phyloP scores from a whole-genome alignment of 2,888 invertebrate genomes.

The Brenthis ino region DNA sequence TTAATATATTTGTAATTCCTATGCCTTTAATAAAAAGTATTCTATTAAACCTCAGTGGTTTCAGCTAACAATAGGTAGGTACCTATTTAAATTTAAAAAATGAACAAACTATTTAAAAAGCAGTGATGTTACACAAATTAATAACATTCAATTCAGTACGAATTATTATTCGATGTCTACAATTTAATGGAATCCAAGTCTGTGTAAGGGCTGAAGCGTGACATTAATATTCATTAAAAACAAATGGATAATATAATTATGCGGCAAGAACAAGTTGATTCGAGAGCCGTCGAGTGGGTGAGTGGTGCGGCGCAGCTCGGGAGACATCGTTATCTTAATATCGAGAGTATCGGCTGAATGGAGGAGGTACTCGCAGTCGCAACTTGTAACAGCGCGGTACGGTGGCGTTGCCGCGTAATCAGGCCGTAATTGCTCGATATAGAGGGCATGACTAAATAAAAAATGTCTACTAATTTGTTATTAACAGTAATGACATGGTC shows the following conservation, averaged over 20 bases:
- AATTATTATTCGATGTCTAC: conserved; percentile 33
- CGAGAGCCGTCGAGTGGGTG: conserved; percentile 67
- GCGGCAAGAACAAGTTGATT: conserved; percentile 69
- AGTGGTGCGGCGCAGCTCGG: conserved; percentile 58
- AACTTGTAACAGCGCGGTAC: conserved; percentile 31
- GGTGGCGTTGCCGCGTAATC: conserved; percentile 56
- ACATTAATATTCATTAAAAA: conserved; percentile 78
- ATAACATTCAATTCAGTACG: conserved; percentile 9
- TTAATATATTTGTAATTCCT: no score
- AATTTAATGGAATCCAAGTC: conserved; percentile 52
- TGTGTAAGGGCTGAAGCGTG: conserved; percentile 48
- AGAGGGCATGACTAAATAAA: no score
- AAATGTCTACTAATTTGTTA: no score
- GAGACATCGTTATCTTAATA: conserved; percentile 73
- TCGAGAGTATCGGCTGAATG: conserved; percentile 54
- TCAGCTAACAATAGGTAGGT: no score
- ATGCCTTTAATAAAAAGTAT: not conserved
- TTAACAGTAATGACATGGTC: no score
- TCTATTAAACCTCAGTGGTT: no score
- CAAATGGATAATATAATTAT: conserved; percentile 77
- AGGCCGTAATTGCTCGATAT: conserved; percentile 69
- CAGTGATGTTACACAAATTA: not conserved
- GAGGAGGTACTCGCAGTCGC: conserved; percentile 42
- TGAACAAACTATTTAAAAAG: conserved; percentile 4
- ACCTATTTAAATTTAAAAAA: no score